Percentiles rank a stretch among this genome's conserved stretches.
Conservation (phyloP, 2,113 vertebrate genomes). For the Cyprinodon variegatus region DNA sequence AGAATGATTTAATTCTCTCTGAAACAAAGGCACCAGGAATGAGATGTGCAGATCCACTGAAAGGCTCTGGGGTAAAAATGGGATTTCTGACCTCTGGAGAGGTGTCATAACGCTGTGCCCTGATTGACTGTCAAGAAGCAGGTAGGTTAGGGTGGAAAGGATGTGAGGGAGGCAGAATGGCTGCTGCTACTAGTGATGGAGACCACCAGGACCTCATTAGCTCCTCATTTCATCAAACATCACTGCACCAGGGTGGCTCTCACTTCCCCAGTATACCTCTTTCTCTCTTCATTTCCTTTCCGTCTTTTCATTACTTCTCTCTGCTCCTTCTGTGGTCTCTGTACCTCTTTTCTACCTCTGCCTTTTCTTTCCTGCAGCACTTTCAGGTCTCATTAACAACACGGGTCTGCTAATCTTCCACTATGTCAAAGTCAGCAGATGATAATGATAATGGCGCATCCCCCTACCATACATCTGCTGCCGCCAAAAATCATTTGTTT, state of each 20-base stretch:
- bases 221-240: conserved; percentile 74
- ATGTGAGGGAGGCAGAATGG: conserved; percentile 26
- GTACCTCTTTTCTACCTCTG: not conserved
- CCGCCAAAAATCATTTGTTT: conserved; percentile 49
- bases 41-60: conserved; percentile 54
- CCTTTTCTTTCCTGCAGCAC: conserved; percentile 16
- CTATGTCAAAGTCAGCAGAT: conserved; percentile 60
- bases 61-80: conserved; percentile 68
- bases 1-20: conserved; percentile 55
- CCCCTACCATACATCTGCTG: conserved; percentile 3
- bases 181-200: conserved; percentile 37
- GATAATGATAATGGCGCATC: conserved; percentile 46
- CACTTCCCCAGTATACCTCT: conserved; percentile 34
- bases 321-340: conserved; percentile 1
- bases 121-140: conserved; percentile 67
- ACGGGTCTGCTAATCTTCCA: conserved; percentile 52
- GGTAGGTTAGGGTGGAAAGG: conserved; percentile 42
- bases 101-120: conserved; percentile 42
- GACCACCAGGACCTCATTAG: conserved; percentile 73
- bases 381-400: conserved; percentile 61
- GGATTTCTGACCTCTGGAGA: conserved; percentile 66
- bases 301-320: conserved; percentile 7
- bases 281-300: conserved; percentile 17
- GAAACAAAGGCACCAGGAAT: conserved; percentile 57
- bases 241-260: conserved; percentile 51